Evolutionary conservation across 2,888 invertebrate species (phyloP), one percentile per base, ranked within the genome.

Genomic region (Mythimna lalbum): DNA sequence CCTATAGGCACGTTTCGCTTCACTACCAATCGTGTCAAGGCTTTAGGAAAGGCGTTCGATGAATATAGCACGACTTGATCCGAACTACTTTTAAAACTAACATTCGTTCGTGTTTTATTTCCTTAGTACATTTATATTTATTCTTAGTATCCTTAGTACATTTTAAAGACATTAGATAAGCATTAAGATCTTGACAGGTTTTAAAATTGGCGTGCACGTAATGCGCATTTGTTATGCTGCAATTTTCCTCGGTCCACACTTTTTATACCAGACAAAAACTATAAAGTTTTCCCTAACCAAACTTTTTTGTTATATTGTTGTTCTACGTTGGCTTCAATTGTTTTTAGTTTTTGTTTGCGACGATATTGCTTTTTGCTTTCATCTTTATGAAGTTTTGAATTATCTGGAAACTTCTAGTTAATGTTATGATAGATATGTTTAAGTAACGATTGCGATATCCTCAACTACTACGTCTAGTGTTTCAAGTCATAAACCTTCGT

Each of bases 1-100:
- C 68, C 67, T 73, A 66, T 61, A 78, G 73, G 61, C 70, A 72
- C 84, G 85, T 82, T 70, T 85, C 83, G 79, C 81, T 84, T 79
- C 85, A 81, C 85, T 78, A 70, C 72, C 78, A 83, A 84, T 81
- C 69, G 73, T 88, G 89, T 86, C 90, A 89, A 90, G 90, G 89
- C 78, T 87, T 82, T 80, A 78, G 69, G 87, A 88, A 88, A 88
- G 90, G 89, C 80, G 83, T 84, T 81, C 78, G 82, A 86, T 85
- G 62, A 68, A 75, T 81, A 76, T 79, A 84, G 78, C 83, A 82
- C 65, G 74, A 74, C 69, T 80, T 76, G 78, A 80, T 81, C 66
- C 63, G 52, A 73, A 71, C 67, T 63, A 68, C 63, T 62, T 69
- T 69, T 64, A 62, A 67, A 73, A 64, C 31, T 69, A 56, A 64